A percentile compares a stretch with the other conserved stretches of the same genome.
Conservation (phyloP, 2,888 invertebrate species). For the Agonopterix heracliana region DNA sequence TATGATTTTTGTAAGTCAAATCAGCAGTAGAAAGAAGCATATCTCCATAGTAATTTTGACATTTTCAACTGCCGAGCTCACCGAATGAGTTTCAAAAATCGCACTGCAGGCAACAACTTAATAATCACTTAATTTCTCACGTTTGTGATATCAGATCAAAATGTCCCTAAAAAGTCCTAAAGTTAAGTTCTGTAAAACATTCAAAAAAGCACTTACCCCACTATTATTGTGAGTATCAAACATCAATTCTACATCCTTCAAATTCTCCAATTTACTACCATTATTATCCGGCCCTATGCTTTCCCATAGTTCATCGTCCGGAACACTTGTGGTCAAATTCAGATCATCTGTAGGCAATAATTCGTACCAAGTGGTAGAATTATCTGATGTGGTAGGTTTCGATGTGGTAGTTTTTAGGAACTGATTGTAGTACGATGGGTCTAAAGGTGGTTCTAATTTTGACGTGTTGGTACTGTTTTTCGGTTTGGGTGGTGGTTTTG, state of each 20-base stretch:
- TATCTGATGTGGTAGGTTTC: constrained; percentile 26
- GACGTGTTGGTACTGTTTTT: constrained; percentile 15
- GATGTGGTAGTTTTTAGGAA: constrained; percentile 61
- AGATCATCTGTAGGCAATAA: constrained; percentile 44
- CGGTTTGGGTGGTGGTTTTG: constrained; percentile 23
- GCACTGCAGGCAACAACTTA: no score
- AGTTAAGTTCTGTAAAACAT: no score
- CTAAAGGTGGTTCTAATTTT: constrained; percentile 34
- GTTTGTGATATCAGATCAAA: no score
- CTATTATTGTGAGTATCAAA: constrained; percentile 44
- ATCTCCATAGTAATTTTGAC: no score
- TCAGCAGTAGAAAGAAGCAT: no score
- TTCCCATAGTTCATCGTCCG: constrained; percentile 64
- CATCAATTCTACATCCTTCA: constrained; percentile 68
- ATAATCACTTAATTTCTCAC: no score
- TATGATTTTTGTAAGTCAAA: no score
- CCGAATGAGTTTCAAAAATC: no score
- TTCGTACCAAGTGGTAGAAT: constrained; percentile 60
- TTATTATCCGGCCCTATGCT: constrained; percentile 46
- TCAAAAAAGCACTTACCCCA: constrained; percentile 36
- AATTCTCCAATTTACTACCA: constrained; percentile 41
- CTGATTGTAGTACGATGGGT: constrained; percentile 62
- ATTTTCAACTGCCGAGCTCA: no score
- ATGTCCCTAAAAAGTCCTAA: no score
- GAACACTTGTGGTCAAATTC: constrained; percentile 36